These are phyloP conservation scores for Ramphastos sulfuratus DNA, from an alignment of 2,113 vertebrate species.

Conservation along the genomic window DNA sequence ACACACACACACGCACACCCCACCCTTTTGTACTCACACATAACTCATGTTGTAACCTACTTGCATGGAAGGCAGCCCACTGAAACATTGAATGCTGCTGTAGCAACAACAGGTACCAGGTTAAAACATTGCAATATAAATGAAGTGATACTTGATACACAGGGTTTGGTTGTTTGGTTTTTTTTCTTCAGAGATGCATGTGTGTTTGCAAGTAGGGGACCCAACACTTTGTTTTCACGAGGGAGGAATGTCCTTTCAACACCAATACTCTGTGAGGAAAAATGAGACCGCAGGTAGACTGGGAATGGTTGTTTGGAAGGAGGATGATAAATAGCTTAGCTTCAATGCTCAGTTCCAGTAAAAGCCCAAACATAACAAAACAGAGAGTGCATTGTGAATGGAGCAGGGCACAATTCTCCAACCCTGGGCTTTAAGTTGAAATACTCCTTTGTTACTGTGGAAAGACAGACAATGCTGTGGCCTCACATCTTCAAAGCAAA, in stretches of 20 bases:
- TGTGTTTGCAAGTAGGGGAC: constrained; percentile 36
- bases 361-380: constrained; percentile 17
- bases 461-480: neutral
- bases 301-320: constrained; percentile 1
- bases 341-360: constrained; percentile 17
- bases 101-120: constrained; percentile 66
- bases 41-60: constrained; percentile 50
- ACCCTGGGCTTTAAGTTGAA: neutral
- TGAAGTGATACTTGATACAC: constrained; percentile 54
- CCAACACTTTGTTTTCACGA: neutral
- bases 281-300: neutral
- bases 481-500: neutral
- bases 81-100: constrained; percentile 54
- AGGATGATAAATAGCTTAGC: constrained; percentile 53
- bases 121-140: constrained; percentile 64
- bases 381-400: neutral
- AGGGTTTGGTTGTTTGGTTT: neutral
- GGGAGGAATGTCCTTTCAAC: constrained; percentile 1
- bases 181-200: neutral
- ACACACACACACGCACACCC: neutral
- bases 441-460: neutral
- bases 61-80: constrained; percentile 34
- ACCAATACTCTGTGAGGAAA: neutral
- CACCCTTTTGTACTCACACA: constrained; percentile 25
- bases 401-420: neutral